Percentiles rank a stretch among this genome's conserved stretches.
These are phyloP conservation scores for Corydoras maculifer DNA, from an alignment of 2,113 vertebrate species.

Conservation along the genomic window DNA sequence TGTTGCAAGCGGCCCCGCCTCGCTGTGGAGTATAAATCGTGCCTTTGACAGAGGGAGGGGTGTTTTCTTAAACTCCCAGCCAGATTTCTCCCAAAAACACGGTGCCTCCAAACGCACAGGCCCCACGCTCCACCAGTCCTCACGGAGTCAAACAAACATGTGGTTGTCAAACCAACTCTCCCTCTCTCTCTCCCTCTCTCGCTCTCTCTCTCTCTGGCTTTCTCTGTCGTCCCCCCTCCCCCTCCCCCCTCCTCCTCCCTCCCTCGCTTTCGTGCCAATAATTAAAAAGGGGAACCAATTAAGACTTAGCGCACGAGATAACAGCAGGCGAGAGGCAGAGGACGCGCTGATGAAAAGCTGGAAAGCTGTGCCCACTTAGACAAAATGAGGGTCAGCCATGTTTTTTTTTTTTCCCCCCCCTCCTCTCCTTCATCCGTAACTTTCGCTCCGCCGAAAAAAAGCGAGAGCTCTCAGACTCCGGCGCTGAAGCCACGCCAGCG, in stretches of 20 bases:
- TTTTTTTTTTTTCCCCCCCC: slow-evolving; percentile 5
- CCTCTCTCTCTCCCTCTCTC: slow-evolving; percentile 4
- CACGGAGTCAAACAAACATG: slow-evolving; percentile 41
- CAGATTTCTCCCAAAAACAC: slow-evolving; percentile 21
- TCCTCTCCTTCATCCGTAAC: not conserved
- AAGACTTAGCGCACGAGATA: slow-evolving; percentile 44
- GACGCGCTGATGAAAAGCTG: slow-evolving; percentile 41
- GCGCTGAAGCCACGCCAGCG: slow-evolving; percentile 9
- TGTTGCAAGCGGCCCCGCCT: slow-evolving; percentile 16
- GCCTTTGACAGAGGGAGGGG: slow-evolving; percentile 14
- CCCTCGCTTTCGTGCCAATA: slow-evolving; percentile 31
- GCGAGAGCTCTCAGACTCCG: slow-evolving; percentile 10
- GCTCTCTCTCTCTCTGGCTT: no score
- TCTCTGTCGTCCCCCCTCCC: not conserved
- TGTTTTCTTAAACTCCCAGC: slow-evolving; percentile 28
- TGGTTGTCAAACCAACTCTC: slow-evolving; percentile 12
- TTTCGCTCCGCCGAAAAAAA: not conserved
- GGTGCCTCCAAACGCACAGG: slow-evolving; percentile 21
- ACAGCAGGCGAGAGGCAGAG: slow-evolving; percentile 41
- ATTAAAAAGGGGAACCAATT: slow-evolving; percentile 53
- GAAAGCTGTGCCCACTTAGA: slow-evolving; percentile 19
- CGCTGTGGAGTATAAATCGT: slow-evolving; percentile 26
- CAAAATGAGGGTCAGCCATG: slow-evolving; percentile 21
- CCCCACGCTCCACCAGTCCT: slow-evolving; percentile 20
- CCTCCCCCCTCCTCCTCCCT: not conserved